These are phyloP conservation scores for Eira barbara DNA, from an alignment of 2,113 vertebrate genomes.

Conservation along the genomic window DNA sequence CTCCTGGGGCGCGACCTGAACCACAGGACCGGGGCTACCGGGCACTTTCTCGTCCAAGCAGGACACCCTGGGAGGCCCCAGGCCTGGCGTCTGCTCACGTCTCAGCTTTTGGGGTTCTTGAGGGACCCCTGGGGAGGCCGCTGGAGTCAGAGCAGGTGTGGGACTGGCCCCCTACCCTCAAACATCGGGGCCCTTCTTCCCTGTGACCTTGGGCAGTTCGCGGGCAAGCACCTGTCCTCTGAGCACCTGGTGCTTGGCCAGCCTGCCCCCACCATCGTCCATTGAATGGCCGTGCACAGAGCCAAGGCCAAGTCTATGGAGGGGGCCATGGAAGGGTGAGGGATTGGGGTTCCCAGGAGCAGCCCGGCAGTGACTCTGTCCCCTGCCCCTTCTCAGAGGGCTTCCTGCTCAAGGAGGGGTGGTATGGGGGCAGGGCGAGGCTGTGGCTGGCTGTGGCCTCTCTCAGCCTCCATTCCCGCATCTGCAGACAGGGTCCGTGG, in stretches of 20 bases:
- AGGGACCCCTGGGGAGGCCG: rapidly evolving
- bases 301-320: not conserved
- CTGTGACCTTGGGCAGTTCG: not conserved
- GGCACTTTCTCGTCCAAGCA: rapidly evolving
- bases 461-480: not conserved
- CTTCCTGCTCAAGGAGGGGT: rapidly evolving
- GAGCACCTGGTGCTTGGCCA: not conserved
- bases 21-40: rapidly evolving
- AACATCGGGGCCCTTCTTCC: not conserved
- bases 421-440: rapidly evolving
- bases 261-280: not conserved
- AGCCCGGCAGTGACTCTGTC: not conserved
- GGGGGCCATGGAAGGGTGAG: not conserved
- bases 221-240: not conserved
- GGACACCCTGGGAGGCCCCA: rapidly evolving
- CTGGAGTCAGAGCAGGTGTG: not conserved
- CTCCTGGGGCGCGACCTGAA: not conserved
- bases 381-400: not conserved
- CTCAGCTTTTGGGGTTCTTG: not conserved
- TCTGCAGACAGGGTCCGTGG: not conserved
- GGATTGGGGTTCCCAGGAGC: not conserved
- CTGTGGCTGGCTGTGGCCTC: not conserved
- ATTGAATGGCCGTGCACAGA: not conserved
- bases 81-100: not conserved
- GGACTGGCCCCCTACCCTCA: not conserved